Percentiles rank a stretch among this genome's conserved stretches.
These are phyloP conservation scores for Teleogryllus oceanicus DNA, from an alignment of 2,888 invertebrate genomes.

Conservation along the genomic window DNA sequence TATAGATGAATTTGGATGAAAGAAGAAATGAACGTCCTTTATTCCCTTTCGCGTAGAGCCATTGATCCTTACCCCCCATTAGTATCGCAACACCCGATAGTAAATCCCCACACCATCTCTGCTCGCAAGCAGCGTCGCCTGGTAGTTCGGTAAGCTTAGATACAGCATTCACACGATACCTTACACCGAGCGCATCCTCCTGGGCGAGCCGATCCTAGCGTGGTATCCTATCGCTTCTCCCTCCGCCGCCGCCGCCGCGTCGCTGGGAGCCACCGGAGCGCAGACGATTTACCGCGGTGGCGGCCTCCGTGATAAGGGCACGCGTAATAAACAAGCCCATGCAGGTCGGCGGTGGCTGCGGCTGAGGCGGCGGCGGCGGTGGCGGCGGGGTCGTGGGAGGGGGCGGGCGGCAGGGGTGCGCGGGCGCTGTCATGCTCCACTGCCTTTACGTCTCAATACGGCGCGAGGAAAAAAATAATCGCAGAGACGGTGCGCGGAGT, in stretches of 20 bases:
- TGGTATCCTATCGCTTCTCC: no score
- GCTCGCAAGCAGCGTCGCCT: no score
- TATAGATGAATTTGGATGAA: no score
- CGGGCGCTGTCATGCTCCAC: constrained; percentile 5
- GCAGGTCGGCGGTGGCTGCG: not conserved
- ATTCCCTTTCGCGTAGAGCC: no score
- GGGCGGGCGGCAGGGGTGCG: not conserved
- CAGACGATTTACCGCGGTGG: constrained; percentile 6
- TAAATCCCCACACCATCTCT: no score
- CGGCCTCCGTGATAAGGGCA: not conserved
- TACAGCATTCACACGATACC: no score
- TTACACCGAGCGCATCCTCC: no score
- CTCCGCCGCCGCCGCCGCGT: not conserved
- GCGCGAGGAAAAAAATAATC: not conserved
- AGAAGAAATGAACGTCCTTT: no score
- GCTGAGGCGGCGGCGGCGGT: not conserved
- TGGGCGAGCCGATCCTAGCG: no score
- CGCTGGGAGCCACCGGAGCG: not conserved
- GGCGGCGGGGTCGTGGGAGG: not conserved
- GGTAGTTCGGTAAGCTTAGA: no score
- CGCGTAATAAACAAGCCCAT: not conserved
- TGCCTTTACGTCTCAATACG: constrained; percentile 8
- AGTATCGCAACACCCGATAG: no score
- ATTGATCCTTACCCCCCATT: no score
- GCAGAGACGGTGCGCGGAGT: not conserved